Evolutionary conservation across 2,888 invertebrate species (phyloP), one percentile per base, ranked within the genome.

Genomic region (Drosophila incognita): DNA sequence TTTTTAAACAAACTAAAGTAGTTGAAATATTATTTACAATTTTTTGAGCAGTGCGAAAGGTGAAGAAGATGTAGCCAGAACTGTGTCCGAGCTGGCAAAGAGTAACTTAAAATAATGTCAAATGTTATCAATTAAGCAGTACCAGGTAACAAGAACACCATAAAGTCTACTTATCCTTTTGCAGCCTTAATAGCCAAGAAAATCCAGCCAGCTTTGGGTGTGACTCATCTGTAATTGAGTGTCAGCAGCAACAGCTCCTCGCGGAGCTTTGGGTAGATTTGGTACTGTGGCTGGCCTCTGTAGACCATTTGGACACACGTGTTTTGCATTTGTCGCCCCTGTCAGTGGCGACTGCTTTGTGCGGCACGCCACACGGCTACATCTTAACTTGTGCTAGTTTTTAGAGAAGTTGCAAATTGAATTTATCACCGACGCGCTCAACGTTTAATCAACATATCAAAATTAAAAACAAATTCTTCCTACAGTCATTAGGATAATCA

Each of bases 241-340:
- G 38, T 27, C 38, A 42, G 18, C 21, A 33, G 6, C n/a, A 24
- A 24, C 24, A 40, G 40, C 29, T 57, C 7, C 42, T 38, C n/a
- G 13, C 8, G 38, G 4, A 36, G 64, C 35, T 54, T 46, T 54
- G 33, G 15, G 38, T 38, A 51, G 72, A 76, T 78, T 76, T 69
- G 42, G 56, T 67, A 52, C 38, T 48, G 53, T 54, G 18, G 7
- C 36, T 54, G 27, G 13, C 36, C 7, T 56, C 64, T 62, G 52
- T 62, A 62, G 40, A 46, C 35, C 61, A 62, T 74, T 82, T 74
- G 54, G 80, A 70, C 59, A 74, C 81, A 82, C 74, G 62, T 80
- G 76, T 74, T 70, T 70, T 40, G 59, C 67, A 76, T 74, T 76
- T 79, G 79, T 79, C 74, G 36, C 53, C 29, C 24, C 74, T 70